Evolutionary conservation across 1,140 invertebrate species (phyloP).

Genomic region (Arctopsyche grandis): DNA sequence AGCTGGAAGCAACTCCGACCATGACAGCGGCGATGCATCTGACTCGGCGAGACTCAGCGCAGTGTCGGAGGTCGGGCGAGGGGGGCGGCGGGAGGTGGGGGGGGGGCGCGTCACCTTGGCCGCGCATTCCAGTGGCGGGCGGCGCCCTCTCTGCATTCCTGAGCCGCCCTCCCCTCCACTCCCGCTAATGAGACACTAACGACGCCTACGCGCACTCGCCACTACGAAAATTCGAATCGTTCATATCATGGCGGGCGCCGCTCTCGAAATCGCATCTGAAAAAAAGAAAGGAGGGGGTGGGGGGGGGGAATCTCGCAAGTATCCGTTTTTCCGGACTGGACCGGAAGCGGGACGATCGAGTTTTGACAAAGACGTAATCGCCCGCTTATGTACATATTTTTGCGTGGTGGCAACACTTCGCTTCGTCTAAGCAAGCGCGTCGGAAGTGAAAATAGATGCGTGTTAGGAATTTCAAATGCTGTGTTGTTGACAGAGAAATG

Average conservation of each 20-base stretch:
- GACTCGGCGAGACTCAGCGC: not conserved
- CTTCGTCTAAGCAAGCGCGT: too few species aligned
- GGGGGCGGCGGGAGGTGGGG: not conserved
- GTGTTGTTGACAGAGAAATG: too few species aligned
- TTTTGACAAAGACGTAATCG: too few species aligned
- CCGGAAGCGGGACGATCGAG: too few species aligned
- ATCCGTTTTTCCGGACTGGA: not conserved
- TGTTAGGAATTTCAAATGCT: too few species aligned
- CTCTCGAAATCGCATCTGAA: too few species aligned
- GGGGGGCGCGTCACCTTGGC: constrained; percentile 25
- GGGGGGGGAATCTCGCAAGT: not conserved
- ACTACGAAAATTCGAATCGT: not conserved
- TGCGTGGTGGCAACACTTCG: too few species aligned
- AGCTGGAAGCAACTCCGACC: not conserved
- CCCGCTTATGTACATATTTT: too few species aligned
- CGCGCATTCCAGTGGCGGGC: constrained; percentile 39
- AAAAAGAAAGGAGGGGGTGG: not conserved
- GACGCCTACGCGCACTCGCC: constrained; percentile 21
- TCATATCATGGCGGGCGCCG: too few species aligned
- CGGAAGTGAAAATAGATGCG: too few species aligned
- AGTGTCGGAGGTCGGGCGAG: not conserved
- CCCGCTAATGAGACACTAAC: constrained; percentile 33
- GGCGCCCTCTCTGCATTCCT: constrained; percentile 42
- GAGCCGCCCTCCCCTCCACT: constrained; percentile 4
- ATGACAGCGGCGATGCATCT: not conserved